Percentiles rank a stretch among this genome's conserved stretches.
phyloP scores from a whole-genome alignment of 2,113 vertebrate genomes.

The Antigone vipio region DNA sequence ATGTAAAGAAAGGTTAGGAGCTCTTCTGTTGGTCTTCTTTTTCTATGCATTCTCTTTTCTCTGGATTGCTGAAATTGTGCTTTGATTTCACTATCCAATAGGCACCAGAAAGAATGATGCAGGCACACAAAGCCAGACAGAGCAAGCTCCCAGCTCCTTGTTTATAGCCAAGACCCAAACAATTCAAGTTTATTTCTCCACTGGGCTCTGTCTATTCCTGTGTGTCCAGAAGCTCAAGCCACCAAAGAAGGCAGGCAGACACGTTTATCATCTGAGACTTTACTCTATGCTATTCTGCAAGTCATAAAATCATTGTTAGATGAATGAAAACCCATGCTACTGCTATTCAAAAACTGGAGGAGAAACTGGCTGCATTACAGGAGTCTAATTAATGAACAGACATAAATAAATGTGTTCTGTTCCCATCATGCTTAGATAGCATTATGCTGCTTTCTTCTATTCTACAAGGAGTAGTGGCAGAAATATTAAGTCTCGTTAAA shows the following conservation, averaged over 20 bases:
- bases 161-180: background rate
- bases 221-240: conserved; percentile 21
- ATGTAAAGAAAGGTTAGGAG: background rate
- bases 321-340: conserved; percentile 25
- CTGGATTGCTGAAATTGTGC: background rate
- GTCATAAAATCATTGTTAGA: conserved; percentile 38
- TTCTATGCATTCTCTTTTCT: background rate
- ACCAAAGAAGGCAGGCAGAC: background rate
- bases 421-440: background rate
- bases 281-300: conserved; percentile 1
- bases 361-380: conserved; percentile 38
- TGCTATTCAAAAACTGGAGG: background rate
- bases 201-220: background rate
- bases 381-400: conserved; percentile 48
- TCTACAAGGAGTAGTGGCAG: background rate
- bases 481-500: conserved; percentile 19
- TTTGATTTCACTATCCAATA: background rate
- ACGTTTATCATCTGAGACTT: background rate
- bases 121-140: background rate
- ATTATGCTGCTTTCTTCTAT: conserved; percentile 22
- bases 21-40: background rate
- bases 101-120: background rate
- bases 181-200: conserved; percentile 32
- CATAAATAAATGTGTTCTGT: conserved; percentile 39
- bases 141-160: background rate